Conservation (phyloP, 1,140 invertebrate species). For the Achatina immaculata region DNA sequence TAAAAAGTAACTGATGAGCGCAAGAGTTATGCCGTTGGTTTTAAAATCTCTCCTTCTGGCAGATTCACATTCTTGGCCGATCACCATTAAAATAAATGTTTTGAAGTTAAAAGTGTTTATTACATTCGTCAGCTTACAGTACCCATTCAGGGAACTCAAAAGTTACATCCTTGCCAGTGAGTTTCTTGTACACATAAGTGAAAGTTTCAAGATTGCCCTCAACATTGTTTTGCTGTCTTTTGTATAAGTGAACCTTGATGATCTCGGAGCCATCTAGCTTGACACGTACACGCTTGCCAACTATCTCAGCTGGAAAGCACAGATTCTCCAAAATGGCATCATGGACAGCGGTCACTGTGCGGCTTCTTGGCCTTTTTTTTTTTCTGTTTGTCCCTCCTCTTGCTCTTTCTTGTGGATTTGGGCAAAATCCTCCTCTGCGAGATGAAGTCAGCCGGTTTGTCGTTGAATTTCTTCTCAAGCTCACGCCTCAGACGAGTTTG, state of each 20-base stretch:
- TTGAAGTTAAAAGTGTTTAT: no score
- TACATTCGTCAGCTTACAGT: no score
- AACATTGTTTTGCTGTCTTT: constrained; percentile 98
- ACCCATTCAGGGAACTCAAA: constrained; percentile 98
- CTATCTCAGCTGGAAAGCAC: constrained; percentile 99
- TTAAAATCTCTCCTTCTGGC: no score
- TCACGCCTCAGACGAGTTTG: constrained; percentile 96
- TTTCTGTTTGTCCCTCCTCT: constrained; percentile 20
- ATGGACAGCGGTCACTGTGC: constrained; percentile 97
- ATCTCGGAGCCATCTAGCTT: constrained; percentile 95
- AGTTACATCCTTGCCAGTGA: constrained; percentile 97
- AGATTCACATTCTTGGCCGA: no score
- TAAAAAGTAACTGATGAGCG: no score
- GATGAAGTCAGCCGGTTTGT: constrained; percentile 98
- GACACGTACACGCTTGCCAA: constrained; percentile 96
- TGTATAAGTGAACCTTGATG: constrained; percentile 98
- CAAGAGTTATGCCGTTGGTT: no score
- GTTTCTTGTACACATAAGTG: constrained; percentile 97
- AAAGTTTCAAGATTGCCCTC: constrained; percentile 99
- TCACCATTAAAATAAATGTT: no score
- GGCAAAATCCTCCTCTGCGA: constrained; percentile 75
- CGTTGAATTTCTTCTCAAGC: constrained; percentile 99
- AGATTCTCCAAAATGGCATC: constrained; percentile 97
- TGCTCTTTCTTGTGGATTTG: constrained; percentile 17
- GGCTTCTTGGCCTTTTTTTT: constrained; percentile 74